phyloP scores from a whole-genome alignment of 37 sponge, comb jelly and placozoan genomes.

The Oopsacas minuta region DNA sequence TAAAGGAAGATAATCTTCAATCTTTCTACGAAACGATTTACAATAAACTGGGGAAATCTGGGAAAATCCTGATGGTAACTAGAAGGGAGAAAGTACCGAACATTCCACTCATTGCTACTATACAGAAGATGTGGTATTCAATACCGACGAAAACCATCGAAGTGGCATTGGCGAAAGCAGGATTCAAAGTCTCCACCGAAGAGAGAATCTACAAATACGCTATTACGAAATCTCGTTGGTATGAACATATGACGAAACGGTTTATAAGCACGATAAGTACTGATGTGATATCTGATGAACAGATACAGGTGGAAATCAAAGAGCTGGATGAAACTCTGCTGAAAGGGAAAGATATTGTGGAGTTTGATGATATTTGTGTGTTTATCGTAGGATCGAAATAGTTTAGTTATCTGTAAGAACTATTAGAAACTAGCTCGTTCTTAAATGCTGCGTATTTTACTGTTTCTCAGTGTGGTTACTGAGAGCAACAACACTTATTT shows the following conservation, averaged over 20 bases:
- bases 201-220: background rate
- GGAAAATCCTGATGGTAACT: background rate
- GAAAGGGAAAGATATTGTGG: background rate
- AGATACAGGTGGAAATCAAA: background rate
- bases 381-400: background rate
- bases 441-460: no score
- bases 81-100: background rate
- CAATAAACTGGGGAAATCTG: background rate
- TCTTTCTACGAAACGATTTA: background rate
- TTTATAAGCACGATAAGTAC: background rate
- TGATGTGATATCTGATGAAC: background rate
- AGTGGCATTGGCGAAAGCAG: background rate
- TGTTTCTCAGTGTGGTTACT: no score
- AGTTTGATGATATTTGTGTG: background rate
- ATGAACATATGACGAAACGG: background rate
- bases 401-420: no score
- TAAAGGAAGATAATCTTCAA: background rate
- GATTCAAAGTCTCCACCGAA: background rate
- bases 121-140: background rate
- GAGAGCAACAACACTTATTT: no score
- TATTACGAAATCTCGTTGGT: background rate
- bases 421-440: no score
- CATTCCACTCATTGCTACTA: background rate
- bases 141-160: background rate
- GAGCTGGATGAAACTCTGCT: background rate